A percentile compares a stretch with the other conserved stretches of the same genome.
Conservation (phyloP, 2,113 vertebrate species). For the Larimichthys polyactis region DNA sequence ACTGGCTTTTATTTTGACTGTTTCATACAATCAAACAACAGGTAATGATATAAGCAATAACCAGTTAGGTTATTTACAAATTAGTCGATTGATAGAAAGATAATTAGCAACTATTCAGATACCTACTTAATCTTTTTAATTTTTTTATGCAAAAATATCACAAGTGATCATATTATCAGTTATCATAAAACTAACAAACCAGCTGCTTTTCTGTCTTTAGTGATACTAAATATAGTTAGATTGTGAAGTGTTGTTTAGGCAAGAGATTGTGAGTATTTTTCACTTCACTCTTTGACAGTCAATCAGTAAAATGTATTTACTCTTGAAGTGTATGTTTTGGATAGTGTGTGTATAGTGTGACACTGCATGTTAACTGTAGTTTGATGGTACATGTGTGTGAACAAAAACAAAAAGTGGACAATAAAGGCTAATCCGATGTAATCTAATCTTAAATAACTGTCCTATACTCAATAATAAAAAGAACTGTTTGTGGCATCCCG, state of each 20-base stretch:
- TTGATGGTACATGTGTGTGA: too few relatives aligned
- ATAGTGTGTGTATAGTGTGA: too few relatives aligned
- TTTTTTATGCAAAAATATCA: not conserved
- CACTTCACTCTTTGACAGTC: fast-evolving
- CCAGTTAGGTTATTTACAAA: not conserved
- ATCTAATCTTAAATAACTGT: too few relatives aligned
- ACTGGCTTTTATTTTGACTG: not conserved
- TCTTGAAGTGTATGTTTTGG: too few relatives aligned
- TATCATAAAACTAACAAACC: too few relatives aligned
- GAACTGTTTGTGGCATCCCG: not conserved
- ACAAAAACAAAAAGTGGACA: too few relatives aligned
- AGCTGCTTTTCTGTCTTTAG: not conserved
- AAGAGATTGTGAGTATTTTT: not conserved
- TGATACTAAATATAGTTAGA: not conserved
- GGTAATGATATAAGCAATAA: not conserved
- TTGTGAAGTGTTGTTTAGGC: not conserved
- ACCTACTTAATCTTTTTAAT: not conserved
- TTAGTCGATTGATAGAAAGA: not conserved
- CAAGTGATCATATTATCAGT: not conserved
- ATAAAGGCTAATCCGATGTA: too few relatives aligned
- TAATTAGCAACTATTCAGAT: not conserved
- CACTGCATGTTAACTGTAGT: too few relatives aligned
- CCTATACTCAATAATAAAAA: not conserved
- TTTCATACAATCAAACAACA: not conserved
- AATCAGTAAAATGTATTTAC: not conserved